Evolutionary conservation across 2,797 vertebrate genomes (phyloP).

Genomic region (Natrix natrix): DNA sequence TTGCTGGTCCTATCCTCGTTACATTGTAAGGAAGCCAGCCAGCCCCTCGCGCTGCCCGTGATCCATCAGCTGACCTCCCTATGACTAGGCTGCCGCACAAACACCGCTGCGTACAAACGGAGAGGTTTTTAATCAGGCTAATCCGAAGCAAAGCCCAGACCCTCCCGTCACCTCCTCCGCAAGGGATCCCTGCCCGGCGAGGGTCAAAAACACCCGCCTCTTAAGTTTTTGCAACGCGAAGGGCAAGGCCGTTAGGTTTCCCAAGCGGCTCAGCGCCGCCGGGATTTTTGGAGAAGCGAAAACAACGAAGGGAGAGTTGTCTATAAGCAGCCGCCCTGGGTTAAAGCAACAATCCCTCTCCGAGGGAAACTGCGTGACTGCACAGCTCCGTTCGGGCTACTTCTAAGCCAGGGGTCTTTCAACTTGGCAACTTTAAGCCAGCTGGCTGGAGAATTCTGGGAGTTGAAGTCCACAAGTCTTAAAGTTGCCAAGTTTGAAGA

Average conservation of each 20-base stretch:
- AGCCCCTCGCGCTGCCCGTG: not conserved
- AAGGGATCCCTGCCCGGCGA: not conserved
- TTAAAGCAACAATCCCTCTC: not conserved
- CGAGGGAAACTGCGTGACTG: not conserved
- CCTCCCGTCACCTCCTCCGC: not conserved
- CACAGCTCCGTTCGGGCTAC: no score
- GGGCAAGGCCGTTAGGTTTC: not conserved
- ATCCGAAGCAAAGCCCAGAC: not conserved
- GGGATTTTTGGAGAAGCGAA: not conserved
- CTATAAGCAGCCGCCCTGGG: no score
- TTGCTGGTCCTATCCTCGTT: not conserved
- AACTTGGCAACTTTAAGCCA: no score
- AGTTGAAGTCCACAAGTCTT: no score
- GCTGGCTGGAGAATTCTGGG: no score
- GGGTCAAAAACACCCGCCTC: not conserved
- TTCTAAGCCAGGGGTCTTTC: no score
- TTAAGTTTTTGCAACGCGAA: not conserved
- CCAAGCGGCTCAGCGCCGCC: not conserved
- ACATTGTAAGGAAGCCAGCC: not conserved
- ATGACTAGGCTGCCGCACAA: not conserved
- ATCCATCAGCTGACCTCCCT: slow-evolving; percentile 21
- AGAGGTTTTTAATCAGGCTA: not conserved
- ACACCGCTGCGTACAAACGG: not conserved
- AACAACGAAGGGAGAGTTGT: not conserved
- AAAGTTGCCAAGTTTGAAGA: no score